phyloP scores from a whole-genome alignment of 2,888 invertebrate genomes.

The Odontomyia ornata region DNA sequence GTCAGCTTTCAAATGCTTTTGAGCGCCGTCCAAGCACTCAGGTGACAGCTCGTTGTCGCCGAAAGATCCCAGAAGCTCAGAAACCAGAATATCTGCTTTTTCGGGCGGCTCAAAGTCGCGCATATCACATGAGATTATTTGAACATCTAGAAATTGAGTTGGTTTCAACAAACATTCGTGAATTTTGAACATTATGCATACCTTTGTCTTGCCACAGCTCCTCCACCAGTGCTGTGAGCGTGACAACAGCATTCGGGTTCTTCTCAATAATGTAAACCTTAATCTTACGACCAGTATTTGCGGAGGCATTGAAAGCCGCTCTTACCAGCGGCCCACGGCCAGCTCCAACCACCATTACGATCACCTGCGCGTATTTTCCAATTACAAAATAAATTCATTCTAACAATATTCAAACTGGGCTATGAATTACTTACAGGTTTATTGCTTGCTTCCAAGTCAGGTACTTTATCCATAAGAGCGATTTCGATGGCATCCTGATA shows the following conservation, averaged over 20 bases:
- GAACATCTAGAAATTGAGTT: conserved; percentile 68
- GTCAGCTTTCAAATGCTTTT: conserved; percentile 81
- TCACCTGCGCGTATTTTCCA: no score
- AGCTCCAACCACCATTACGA: conserved; percentile 91
- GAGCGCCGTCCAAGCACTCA: conserved; percentile 95
- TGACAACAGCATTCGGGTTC: conserved; percentile 94
- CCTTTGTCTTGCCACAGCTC: conserved; percentile 79
- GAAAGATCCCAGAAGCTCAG: conserved; percentile 95
- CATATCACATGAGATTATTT: conserved; percentile 87
- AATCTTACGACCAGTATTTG: conserved; percentile 75
- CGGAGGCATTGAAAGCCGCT: conserved; percentile 83
- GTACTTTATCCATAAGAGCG: conserved; percentile 73
- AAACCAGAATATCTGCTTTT: conserved; percentile 93
- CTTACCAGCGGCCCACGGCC: conserved; percentile 95
- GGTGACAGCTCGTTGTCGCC: conserved; percentile 99
- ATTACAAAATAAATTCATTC: no score
- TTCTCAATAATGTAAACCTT: conserved; percentile 97
- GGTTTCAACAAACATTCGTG: not conserved
- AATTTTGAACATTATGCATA: conserved; percentile 46
- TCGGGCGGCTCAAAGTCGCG: conserved; percentile 81
- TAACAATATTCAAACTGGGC: no score
- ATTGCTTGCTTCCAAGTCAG: conserved; percentile 63
- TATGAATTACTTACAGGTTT: conserved; percentile 65
- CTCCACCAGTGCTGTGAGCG: conserved; percentile 77
- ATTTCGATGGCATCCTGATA: conserved; percentile 84